Evolutionary conservation across 2,888 invertebrate species (phyloP), one percentile per base, ranked within the genome.

Genomic region (Pristionchus maxplancki): DNA sequence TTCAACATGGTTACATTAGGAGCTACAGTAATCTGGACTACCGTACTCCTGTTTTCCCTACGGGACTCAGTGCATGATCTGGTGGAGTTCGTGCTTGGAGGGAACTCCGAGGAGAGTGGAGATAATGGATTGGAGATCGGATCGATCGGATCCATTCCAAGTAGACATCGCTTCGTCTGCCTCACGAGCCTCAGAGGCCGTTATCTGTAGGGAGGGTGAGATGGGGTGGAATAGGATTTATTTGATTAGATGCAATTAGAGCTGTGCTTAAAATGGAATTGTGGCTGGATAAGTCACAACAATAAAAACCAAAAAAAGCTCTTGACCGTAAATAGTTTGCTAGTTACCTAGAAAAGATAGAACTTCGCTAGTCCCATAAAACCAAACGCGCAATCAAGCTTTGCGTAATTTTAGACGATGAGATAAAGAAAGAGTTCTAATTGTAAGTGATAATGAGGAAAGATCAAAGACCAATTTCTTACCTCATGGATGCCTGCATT

Each of bases 401-500:
- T n/a, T n/a, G n/a, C n/a, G n/a, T n/a, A n/a, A n/a, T n/a, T n/a
- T n/a, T n/a, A n/a, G n/a, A n/a, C n/a, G n/a, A n/a, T n/a, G n/a
- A n/a, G n/a, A n/a, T n/a, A n/a, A 58, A 58, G 31, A 28, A 34
- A 71, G 17, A 34, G n/a, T 28, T 28, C 31, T 9, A 15, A 71
- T n/a, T n/a, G n/a, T n/a, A n/a, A n/a, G n/a, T n/a, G n/a, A n/a
- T n/a, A n/a, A n/a, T n/a, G n/a, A n/a, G n/a, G 2, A 40, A 20
- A 44, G 44, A 48, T 78, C 48, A 78, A 53, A n/a, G 83, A 37
- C n/a, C 50, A 83, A 0, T 82, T 82, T 11, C 87, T 37, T 1
- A 88, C 88, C 81, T 88, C 88, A 58, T 74, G 78, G 37, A 88
- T 78, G 78, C 88, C 88, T 9, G 88, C 88, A 31, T 88, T 88